A percentile compares a stretch with the other conserved stretches of the same genome.
phyloP scores from a whole-genome alignment of 2,888 invertebrate genomes.

The Drosophila lacicola region DNA sequence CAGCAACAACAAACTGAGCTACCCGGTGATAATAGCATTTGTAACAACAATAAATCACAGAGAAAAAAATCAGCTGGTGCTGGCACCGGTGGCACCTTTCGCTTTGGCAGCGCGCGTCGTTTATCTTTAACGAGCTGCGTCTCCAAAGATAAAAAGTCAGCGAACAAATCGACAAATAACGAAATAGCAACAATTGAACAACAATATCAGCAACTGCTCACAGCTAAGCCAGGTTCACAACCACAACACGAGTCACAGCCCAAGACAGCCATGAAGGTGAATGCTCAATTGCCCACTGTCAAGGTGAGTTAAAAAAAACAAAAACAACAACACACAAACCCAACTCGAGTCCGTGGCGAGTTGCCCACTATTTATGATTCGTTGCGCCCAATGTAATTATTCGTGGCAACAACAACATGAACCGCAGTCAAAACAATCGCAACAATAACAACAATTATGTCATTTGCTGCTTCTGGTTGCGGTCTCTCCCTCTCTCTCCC shows the following conservation, averaged over 20 bases:
- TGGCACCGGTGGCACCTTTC: conserved; percentile 59
- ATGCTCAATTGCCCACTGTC: conserved; percentile 75
- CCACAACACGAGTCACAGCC: conserved; percentile 20
- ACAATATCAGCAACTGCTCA: conserved; percentile 39
- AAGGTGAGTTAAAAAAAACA: conserved; percentile 72
- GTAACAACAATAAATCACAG: conserved; percentile 45
- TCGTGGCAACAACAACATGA: conserved; percentile 2
- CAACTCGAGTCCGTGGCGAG: conserved; percentile 6
- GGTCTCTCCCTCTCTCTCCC: not conserved
- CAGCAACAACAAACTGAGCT: conserved; percentile 17
- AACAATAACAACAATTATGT: conserved; percentile 68
- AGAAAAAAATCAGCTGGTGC: conserved; percentile 56
- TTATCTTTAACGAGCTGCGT: conserved; percentile 73
- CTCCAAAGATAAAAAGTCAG: conserved; percentile 61
- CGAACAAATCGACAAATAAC: conserved; percentile 29
- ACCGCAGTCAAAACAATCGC: conserved; percentile 24
- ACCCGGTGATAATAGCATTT: conserved; percentile 27
- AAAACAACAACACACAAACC: not conserved
- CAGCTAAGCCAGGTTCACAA: conserved; percentile 10
- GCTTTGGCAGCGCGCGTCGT: conserved; percentile 72
- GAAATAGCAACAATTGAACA: conserved; percentile 39
- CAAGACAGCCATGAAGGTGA: conserved; percentile 73
- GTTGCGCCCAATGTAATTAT: conserved; percentile 40
- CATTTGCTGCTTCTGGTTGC: conserved; percentile 43
- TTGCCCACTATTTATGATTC: conserved; percentile 23